Evolutionary conservation across 2,113 vertebrate species (phyloP).

Genomic region (Cyanocitta stelleri): DNA sequence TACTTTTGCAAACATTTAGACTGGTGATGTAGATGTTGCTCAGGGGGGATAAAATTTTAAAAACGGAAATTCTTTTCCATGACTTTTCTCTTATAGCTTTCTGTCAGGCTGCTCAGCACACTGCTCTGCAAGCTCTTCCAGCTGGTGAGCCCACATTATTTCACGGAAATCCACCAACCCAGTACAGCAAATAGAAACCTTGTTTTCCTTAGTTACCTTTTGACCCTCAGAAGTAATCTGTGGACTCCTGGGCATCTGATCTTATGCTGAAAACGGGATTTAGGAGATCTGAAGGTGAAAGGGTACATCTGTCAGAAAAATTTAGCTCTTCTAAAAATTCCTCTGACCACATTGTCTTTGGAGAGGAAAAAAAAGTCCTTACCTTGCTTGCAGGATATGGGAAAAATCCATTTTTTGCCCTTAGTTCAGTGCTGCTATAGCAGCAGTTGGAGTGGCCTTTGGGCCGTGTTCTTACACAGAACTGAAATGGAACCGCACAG

Average conservation of each 20-base stretch:
- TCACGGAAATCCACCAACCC: background rate
- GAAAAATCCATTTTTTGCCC: background rate
- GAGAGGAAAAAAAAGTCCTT: background rate
- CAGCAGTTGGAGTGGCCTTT: background rate
- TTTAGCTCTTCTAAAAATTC: background rate
- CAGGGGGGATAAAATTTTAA: background rate
- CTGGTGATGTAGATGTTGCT: background rate
- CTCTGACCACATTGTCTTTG: background rate
- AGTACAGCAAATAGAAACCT: background rate
- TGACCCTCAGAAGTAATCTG: background rate
- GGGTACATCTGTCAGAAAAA: background rate
- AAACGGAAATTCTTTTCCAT: background rate
- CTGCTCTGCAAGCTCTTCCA: background rate
- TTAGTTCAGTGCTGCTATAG: background rate
- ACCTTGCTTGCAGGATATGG: background rate
- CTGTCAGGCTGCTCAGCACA: background rate
- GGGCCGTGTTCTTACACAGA: background rate
- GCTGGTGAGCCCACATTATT: background rate
- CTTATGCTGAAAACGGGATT: background rate
- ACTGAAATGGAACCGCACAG: background rate
- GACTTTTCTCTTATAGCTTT: background rate
- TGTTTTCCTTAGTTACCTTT: constrained; percentile 2
- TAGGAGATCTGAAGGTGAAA: background rate
- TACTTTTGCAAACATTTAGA: background rate
- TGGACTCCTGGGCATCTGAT: background rate